Evolutionary conservation across 2,888 invertebrate genomes (phyloP), one percentile per base, ranked within the genome.

Genomic region (Tholera decimalis): DNA sequence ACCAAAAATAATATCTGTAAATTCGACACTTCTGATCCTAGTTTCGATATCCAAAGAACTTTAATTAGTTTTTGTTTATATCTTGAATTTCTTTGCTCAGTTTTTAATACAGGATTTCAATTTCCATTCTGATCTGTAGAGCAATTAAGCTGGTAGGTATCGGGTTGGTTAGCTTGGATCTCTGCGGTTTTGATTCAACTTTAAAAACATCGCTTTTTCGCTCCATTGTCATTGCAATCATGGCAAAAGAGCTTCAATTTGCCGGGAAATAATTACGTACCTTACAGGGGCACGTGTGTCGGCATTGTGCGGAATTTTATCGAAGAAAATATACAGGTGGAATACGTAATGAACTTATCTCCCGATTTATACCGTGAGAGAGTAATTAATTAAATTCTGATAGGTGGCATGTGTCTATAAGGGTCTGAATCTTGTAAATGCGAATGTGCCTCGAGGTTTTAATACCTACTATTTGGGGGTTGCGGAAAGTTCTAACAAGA

Each of bases 191-290:
- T 24, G n/a, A 53, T 51, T 39, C 22, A n/a, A 22, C 33, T 49
- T 28, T 37, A 35, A 60, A 30, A 44, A 44, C 43, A 49, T 8
- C 8, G 30, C n/a, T 35, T 49, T 58, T 59, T 43, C 18, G 24
- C 60, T 43, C 20, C 49, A 69, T 59, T 69, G n/a, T 53, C 35
- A 62, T 62, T 71, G 30, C 24, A 53, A 61, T 51, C 39, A 69
- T 15, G 37, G 26, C 8, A 51, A 37, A 51, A 53, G 30, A 18
- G 33, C 18, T 35, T 18, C 22, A 39, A 46, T 61, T 51, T 41
- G 30, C 50, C 6, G 24, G 28, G 35, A 68, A 53, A 62, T 68
- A 62, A 68, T 71, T 53, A 71, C 20, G 33, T 9, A 33, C 35
- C 9, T 11, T 20, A 39, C 13, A 39, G 24, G 18, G 9, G 61